Base-by-base conservation (phyloP, 1,140 invertebrate genomes). In the Drosophila mauritiana region DNA sequence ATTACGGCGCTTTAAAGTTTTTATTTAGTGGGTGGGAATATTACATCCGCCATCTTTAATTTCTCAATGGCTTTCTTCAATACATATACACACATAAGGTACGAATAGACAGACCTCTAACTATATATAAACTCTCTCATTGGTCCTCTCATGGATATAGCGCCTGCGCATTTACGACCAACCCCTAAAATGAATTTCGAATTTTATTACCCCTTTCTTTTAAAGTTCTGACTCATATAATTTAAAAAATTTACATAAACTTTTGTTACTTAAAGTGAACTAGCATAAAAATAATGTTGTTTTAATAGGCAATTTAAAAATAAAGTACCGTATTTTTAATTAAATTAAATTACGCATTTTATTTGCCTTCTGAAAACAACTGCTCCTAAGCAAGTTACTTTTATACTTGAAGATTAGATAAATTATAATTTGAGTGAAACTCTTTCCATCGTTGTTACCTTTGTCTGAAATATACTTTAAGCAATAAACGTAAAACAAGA, bases 1-100 rank as follows among this genome's bases (percentile, higher is more conserved):
- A 27, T 31, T 27, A 64, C 15, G 11, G 12, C 12, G 27, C 39
- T 57, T 56, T n/a, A 11, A 11, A 62, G 17, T 12, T 22, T 40
- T 20, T 40, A 31, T 62, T 62, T 73, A 31, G 17, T 73, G 63
- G 58, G 68, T 69, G 77, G 58, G 73, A 39, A 12, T 37, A 68
- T 73, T 45, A 72, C 59, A 64, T 76, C 34, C 83, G 83, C 83
- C 83, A 86, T 86, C 84, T 86, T 86, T 79, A 75, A 86, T 86
- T 78, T 75, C 75, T 40, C 64, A 57, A 70, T 59, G 85, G 52
- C 62, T 63, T 67, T 74, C 69, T 78, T 72, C 42, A 75, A 56
- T 43, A 31, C 20, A 36, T 37, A 73, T 59, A 56, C 43, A 54
- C 43, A 58, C 63, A 70, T 57, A 70, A 46, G 15, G 43, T 56